These are phyloP conservation scores for Corythoichthys haematopterus DNA, from an alignment of 2,113 vertebrate genomes.

Conservation along the genomic window DNA sequence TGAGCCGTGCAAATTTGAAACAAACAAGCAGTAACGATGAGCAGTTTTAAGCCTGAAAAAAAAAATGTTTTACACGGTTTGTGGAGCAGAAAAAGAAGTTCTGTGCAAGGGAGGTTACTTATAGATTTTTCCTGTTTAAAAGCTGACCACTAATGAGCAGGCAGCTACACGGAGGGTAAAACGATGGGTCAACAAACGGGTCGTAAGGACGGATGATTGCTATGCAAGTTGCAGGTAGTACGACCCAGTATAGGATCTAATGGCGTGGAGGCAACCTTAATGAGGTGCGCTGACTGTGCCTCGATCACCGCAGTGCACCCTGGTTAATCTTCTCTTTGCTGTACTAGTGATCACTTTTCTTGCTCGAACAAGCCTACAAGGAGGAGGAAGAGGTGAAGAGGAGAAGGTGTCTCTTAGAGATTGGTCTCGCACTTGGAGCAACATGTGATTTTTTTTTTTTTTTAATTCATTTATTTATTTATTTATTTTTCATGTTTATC, in stretches of 20 bases:
- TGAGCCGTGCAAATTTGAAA: slow-evolving; percentile 15
- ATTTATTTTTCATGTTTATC: no score
- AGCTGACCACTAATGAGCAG: slow-evolving; percentile 61
- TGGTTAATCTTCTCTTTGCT: slow-evolving; percentile 26
- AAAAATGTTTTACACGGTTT: not conserved
- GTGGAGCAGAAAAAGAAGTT: slow-evolving; percentile 12
- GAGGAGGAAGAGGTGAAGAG: not conserved
- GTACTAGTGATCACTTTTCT: slow-evolving; percentile 14
- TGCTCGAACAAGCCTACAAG: not conserved
- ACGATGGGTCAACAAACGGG: slow-evolving; percentile 37
- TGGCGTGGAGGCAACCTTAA: slow-evolving; percentile 49
- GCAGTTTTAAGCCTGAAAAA: not conserved
- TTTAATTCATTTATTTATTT: no score
- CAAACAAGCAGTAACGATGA: slow-evolving; percentile 28
- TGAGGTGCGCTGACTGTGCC: slow-evolving; percentile 42
- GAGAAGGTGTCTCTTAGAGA: not conserved
- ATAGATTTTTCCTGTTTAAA: slow-evolving; percentile 36
- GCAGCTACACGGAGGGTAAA: slow-evolving; percentile 47
- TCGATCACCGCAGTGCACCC: slow-evolving; percentile 17
- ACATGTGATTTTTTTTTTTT: no score
- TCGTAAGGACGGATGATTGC: slow-evolving; percentile 50
- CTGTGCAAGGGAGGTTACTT: slow-evolving; percentile 44
- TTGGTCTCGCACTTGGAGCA: not conserved
- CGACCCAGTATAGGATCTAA: slow-evolving; percentile 43
- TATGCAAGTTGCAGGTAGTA: slow-evolving; percentile 59